Percentiles rank a stretch among this genome's conserved stretches.
Conservation (phyloP, 2,797 vertebrate species). For the Melanotaenia parkinsoni region DNA sequence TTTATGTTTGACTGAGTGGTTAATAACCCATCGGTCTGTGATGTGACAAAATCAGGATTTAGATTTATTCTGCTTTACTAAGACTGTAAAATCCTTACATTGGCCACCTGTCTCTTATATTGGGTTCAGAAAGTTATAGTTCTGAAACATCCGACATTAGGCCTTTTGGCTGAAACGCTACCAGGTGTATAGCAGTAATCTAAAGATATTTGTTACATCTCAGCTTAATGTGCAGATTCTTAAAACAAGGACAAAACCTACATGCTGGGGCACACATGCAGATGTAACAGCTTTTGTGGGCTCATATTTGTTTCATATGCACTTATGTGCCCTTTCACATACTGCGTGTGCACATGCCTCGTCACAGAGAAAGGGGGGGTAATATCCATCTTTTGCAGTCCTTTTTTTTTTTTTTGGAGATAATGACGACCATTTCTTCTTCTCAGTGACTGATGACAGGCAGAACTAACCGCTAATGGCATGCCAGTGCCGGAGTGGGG, state of each 20-base stretch:
- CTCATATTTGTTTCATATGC: conserved; percentile 42
- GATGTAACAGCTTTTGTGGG: conserved; percentile 51
- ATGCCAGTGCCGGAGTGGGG: conserved; percentile 91
- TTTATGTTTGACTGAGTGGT: not conserved
- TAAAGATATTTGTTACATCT: conserved; percentile 27
- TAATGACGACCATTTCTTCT: conserved; percentile 95
- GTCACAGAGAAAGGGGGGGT: conserved; percentile 56
- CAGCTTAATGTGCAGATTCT: conserved; percentile 32
- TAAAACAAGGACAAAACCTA: not conserved
- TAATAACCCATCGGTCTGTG: not conserved
- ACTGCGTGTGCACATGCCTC: conserved; percentile 53
- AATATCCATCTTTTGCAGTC: conserved; percentile 81
- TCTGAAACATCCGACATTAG: not conserved
- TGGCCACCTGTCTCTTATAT: not conserved
- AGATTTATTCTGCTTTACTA: too few species aligned
- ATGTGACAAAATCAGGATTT: too few species aligned
- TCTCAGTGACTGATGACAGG: conserved; percentile 95
- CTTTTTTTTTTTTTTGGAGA: conserved; percentile 83
- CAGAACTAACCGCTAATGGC: conserved; percentile 97
- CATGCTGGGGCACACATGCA: conserved; percentile 33
- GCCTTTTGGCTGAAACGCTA: not conserved
- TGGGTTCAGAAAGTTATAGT: not conserved
- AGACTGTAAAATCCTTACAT: not conserved
- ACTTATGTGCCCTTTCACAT: conserved; percentile 51
- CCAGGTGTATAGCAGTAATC: not conserved